Evolutionary conservation across 2,797 vertebrate species (phyloP).

Genomic region (Chiroxiphia lanceolata): DNA sequence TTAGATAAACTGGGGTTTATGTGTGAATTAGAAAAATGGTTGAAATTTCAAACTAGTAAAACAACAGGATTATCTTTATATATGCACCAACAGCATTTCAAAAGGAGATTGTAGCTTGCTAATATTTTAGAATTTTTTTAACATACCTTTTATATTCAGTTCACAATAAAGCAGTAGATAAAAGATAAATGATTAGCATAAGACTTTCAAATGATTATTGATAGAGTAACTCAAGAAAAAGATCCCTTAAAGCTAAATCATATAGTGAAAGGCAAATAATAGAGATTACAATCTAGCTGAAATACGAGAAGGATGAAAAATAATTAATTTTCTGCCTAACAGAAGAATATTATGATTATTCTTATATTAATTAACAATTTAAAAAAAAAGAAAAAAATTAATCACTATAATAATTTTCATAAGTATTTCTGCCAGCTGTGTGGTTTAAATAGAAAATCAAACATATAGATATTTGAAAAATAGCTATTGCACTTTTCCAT

Average conservation of each 20-base stretch:
- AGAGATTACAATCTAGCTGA: neutral
- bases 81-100: neutral
- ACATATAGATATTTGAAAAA: neutral
- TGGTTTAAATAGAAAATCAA: neutral
- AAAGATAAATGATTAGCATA: neutral
- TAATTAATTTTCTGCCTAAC: neutral
- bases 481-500: neutral
- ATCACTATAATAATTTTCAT: neutral
- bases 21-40: neutral
- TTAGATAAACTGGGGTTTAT: neutral
- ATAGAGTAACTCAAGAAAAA: neutral
- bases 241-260: neutral
- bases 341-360: neutral
- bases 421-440: neutral
- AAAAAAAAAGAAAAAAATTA: neutral
- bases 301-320: neutral
- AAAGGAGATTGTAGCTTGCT: neutral
- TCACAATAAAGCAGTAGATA: neutral
- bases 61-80: neutral
- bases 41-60: neutral
- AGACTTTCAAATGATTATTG: neutral
- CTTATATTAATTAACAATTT: neutral
- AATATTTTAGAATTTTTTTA: neutral
- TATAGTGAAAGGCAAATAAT: neutral
- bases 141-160: neutral